Conservation (phyloP, 2,797 vertebrate species). For the Sebastes aleutianus region DNA sequence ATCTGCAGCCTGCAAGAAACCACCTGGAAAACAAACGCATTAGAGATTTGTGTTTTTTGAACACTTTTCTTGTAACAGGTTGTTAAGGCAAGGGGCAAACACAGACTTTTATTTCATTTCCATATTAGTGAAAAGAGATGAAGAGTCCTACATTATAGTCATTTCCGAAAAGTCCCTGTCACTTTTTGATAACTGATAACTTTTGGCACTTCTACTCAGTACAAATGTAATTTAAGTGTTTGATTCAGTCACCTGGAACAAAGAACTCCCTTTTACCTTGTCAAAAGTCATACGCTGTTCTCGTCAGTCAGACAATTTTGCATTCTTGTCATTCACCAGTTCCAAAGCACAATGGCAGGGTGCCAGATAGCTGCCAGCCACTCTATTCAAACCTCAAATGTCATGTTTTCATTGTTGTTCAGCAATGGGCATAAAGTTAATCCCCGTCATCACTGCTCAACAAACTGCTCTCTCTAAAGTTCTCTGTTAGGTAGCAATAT, state of each 20-base stretch:
- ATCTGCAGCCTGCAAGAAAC: slow-evolving; percentile 70
- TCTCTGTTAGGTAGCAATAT: background rate
- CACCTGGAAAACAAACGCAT: slow-evolving; percentile 48
- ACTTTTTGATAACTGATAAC: background rate
- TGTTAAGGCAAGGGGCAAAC: background rate
- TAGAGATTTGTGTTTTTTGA: background rate
- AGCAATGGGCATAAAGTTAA: background rate
- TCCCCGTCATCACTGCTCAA: background rate
- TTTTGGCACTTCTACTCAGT: background rate
- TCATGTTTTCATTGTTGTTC: background rate
- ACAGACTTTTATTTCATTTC: background rate
- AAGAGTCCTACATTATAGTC: background rate
- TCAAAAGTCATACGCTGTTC: background rate
- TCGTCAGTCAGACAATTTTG: background rate
- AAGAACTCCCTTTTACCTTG: background rate
- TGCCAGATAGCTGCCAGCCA: background rate
- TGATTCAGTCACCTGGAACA: background rate
- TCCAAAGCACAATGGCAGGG: background rate
- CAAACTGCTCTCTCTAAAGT: background rate
- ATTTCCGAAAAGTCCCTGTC: background rate
- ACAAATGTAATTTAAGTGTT: background rate
- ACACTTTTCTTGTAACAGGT: background rate
- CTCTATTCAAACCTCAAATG: background rate
- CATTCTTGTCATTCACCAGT: background rate
- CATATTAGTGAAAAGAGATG: background rate